Evolutionary conservation across 2,888 invertebrate species (phyloP).

Genomic region (Tetropium fuscum): DNA sequence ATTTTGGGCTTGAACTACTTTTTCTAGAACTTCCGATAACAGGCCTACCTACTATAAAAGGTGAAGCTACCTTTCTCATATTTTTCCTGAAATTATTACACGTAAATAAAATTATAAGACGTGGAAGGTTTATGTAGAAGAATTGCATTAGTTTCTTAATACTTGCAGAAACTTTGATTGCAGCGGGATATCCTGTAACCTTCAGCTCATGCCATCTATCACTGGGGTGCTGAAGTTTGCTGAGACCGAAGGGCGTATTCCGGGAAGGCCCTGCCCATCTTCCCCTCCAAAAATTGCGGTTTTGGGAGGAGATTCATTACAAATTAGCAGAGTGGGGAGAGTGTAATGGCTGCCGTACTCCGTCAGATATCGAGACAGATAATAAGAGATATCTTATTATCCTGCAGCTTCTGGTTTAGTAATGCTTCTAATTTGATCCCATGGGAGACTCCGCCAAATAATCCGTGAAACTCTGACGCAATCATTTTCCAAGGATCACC

Average conservation of each 20-base stretch:
- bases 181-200: too few relatives aligned
- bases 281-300: conserved; percentile 44
- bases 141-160: too few relatives aligned
- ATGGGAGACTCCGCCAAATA: conserved; percentile 54
- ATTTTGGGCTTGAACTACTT: too few relatives aligned
- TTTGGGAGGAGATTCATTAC: conserved; percentile 55
- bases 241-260: conserved; percentile 37
- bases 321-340: conserved; percentile 59
- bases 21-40: too few relatives aligned
- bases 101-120: too few relatives aligned
- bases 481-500: conserved; percentile 45
- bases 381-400: conserved; percentile 65
- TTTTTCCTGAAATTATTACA: too few relatives aligned
- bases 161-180: too few relatives aligned
- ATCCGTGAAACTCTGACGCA: conserved; percentile 48
- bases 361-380: conserved; percentile 62
- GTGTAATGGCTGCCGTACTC: conserved; percentile 64
- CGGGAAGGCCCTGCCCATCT: conserved; percentile 36
- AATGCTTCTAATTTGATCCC: conserved; percentile 65
- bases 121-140: too few relatives aligned
- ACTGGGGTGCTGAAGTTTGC: conserved; percentile 24
- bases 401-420: conserved; percentile 61
- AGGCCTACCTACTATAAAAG: too few relatives aligned
- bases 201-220: conserved; percentile 43
- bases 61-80: too few relatives aligned